Base-by-base conservation (phyloP, 1,140 invertebrate species). In the Aphis gossypii region DNA sequence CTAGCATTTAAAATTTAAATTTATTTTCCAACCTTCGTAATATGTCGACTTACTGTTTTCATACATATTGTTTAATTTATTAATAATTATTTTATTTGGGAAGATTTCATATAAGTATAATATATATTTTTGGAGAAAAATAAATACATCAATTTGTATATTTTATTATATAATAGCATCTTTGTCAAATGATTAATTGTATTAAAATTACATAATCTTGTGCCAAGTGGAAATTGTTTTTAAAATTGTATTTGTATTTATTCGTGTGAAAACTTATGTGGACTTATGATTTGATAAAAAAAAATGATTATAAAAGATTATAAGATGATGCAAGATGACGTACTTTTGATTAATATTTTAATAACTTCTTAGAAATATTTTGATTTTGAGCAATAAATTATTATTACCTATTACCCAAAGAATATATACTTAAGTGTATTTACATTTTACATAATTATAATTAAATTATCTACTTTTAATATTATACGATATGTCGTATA, bases 321-420 rank as follows among this genome's bases (percentile, higher is more conserved):
- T 51, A 51, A 76, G 4, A 35, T 35, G 14, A 76, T 76, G 30
- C 1, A n/a, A 76, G 60, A 76, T 76, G 30, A 76, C 30, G 14
- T 76, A n/a, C 60, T 76, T 76, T n/a, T 76, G 60, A 76, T 76
- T n/a, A 76, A 76, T 76, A 68, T n/a, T 60, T 68, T n/a, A 68
- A n/a, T 25, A 30, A 14, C 56, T n/a, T n/a, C 30, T 68, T 68
- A 68, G 0, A 68, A 68, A 68, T 68, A 14, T 68, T 68, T 60
- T 30, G 56, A 9, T 30, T 11, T 14, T 30, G n/a, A 68, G 30
- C 30, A 68, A 21, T n/a, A 68, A 9, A 60, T 60, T n/a, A 51
- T 51, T 48, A 51, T 51, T n/a, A n/a, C 11, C 30, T n/a, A n/a
- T 68, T 68, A 68, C 4, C 30, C 11, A 0, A n/a, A 3, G 3